phyloP scores from a whole-genome alignment of 2,797 vertebrate genomes.

The Oryzias dopingdopingensis region DNA sequence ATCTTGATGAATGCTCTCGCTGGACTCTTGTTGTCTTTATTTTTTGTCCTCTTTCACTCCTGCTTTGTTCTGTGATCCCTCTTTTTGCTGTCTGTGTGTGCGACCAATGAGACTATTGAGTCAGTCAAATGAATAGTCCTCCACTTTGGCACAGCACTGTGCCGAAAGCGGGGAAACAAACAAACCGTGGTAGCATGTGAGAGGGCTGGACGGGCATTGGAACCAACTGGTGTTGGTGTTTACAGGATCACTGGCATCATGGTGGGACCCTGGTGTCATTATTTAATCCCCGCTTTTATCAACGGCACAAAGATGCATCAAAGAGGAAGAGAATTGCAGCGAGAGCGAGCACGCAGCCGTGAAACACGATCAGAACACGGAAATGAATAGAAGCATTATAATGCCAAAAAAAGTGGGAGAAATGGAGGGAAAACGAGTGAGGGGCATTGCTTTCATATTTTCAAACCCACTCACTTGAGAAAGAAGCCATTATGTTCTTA shows the following conservation, averaged over 20 bases:
- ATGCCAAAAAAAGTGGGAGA: slow-evolving; percentile 39
- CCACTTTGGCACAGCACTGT: slow-evolving; percentile 19
- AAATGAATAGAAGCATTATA: slow-evolving; percentile 61
- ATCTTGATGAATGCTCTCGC: slow-evolving; percentile 24
- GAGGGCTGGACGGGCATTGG: slow-evolving; percentile 7
- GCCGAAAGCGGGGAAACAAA: slow-evolving; percentile 33
- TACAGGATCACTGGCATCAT: slow-evolving; percentile 22
- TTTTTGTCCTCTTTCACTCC: slow-evolving; percentile 40
- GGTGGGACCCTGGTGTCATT: slow-evolving; percentile 24
- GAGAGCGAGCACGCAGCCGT: slow-evolving; percentile 51
- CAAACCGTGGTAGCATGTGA: slow-evolving; percentile 7
- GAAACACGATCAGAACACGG: slow-evolving; percentile 64
- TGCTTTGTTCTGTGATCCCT: slow-evolving; percentile 47
- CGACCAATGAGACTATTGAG: slow-evolving; percentile 30
- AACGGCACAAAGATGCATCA: slow-evolving; percentile 54
- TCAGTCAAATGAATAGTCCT: slow-evolving; percentile 45
- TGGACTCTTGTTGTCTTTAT: slow-evolving; percentile 35
- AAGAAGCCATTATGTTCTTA: slow-evolving; percentile 38
- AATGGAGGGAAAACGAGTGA: slow-evolving; percentile 35
- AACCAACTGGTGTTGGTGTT: slow-evolving; percentile 8
- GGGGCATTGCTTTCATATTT: slow-evolving; percentile 64
- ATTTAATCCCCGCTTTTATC: slow-evolving; percentile 57
- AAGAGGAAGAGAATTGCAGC: slow-evolving; percentile 46
- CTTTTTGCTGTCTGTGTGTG: slow-evolving; percentile 39
- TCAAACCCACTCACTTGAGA: slow-evolving; percentile 61